A percentile compares a stretch with the other conserved stretches of the same genome.
These are phyloP conservation scores for Eurystomus gularis DNA, from an alignment of 2,113 vertebrate species.

Conservation along the genomic window DNA sequence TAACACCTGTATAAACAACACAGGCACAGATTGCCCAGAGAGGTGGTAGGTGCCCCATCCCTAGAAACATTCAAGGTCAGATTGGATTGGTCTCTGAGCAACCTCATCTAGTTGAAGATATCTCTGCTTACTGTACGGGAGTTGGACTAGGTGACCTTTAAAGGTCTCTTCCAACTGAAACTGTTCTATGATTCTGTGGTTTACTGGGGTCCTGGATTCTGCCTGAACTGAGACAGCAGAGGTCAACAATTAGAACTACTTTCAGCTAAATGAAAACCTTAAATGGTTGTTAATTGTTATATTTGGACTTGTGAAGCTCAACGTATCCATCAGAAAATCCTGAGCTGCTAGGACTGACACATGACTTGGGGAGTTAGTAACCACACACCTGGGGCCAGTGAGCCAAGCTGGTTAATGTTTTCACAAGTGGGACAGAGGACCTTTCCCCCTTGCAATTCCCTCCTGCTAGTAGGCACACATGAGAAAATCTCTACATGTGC, in stretches of 20 bases:
- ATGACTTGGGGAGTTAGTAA: neutral
- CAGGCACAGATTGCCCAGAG: no score
- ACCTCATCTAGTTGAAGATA: no score
- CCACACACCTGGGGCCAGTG: neutral
- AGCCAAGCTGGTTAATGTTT: neutral
- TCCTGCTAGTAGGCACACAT: neutral
- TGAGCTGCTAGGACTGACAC: neutral
- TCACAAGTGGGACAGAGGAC: neutral
- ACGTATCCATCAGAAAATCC: fast-evolving
- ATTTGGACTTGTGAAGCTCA: neutral
- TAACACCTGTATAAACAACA: no score
- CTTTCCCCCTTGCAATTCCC: neutral
- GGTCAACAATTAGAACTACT: neutral
- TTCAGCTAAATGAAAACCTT: neutral
- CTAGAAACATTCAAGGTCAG: no score
- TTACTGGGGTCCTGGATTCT: neutral
- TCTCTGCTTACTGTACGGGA: no score
- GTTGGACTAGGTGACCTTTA: no score
- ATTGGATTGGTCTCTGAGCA: no score
- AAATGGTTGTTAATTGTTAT: neutral
- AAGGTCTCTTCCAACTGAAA: no score
- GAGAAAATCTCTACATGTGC: no score
- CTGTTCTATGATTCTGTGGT: no score
- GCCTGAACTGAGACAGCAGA: neutral
- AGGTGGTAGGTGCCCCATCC: no score